These are phyloP conservation scores for Chelmon rostratus DNA, from an alignment of 2,797 vertebrate genomes.

Conservation along the genomic window DNA sequence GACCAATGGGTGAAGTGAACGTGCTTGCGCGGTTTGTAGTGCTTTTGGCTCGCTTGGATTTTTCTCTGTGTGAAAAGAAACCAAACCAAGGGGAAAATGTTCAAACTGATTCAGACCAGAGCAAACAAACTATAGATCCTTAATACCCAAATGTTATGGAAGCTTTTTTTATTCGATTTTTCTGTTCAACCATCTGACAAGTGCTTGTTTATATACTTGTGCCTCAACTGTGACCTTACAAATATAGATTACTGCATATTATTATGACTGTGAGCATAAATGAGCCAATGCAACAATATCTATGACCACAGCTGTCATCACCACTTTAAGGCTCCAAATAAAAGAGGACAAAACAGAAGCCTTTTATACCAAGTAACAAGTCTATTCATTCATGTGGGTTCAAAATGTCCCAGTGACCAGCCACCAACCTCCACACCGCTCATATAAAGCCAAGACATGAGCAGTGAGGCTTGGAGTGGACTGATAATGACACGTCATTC, in stretches of 20 bases:
- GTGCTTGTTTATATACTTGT: not conserved
- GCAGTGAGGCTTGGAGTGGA: slow-evolving; percentile 67
- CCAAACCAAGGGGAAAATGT: no score
- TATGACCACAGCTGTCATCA: not conserved
- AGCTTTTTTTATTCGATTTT: not conserved
- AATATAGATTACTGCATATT: not conserved
- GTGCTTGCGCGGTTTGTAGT: no score
- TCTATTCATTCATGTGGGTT: not conserved
- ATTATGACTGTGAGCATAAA: not conserved
- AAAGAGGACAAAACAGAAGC: slow-evolving; percentile 48
- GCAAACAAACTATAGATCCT: no score
- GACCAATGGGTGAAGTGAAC: no score
- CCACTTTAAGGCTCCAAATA: slow-evolving; percentile 15
- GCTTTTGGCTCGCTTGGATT: no score
- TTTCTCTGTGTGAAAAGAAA: no score
- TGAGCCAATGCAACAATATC: not conserved
- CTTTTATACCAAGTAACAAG: slow-evolving; percentile 47
- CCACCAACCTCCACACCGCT: slow-evolving; percentile 45
- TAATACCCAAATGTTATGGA: not conserved
- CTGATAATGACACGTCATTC: slow-evolving; percentile 79
- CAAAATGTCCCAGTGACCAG: slow-evolving; percentile 53
- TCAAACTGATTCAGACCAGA: no score
- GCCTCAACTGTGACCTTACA: not conserved
- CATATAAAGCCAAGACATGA: slow-evolving; percentile 64
- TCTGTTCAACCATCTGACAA: not conserved